These are phyloP conservation scores for Drosophila asahinai DNA, from an alignment of 1,140 invertebrate genomes.

Conservation along the genomic window DNA sequence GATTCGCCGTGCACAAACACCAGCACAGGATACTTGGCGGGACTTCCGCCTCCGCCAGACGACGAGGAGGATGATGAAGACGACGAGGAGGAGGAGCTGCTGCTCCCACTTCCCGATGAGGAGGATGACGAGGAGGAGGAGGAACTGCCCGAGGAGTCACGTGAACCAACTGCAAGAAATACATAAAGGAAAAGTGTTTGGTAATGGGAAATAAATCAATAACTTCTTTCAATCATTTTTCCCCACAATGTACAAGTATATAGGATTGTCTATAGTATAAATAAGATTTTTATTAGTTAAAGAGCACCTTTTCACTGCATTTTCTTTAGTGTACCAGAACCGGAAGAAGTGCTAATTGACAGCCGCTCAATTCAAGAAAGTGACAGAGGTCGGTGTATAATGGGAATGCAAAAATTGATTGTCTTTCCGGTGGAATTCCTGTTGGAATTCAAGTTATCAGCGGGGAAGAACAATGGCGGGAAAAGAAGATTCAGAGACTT, in stretches of 20 bases:
- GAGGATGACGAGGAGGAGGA: slow-evolving; percentile 41
- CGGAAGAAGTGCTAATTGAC: slow-evolving; percentile 45
- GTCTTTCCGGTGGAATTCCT: slow-evolving; percentile 31
- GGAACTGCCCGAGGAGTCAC: slow-evolving; percentile 86
- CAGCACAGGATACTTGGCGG: slow-evolving; percentile 92
- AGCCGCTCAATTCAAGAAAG: slow-evolving; percentile 50
- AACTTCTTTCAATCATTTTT: no score
- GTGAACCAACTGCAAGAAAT: slow-evolving; percentile 88
- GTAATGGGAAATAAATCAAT: no score
- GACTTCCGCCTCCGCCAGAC: slow-evolving; percentile 36
- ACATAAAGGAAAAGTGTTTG: background rate
- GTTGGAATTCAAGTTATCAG: slow-evolving; percentile 16
- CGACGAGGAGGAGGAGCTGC: slow-evolving; percentile 39
- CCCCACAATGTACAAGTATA: no score
- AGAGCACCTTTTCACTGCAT: background rate
- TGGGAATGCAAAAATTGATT: slow-evolving; percentile 49
- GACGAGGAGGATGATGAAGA: slow-evolving; percentile 51
- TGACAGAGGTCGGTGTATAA: slow-evolving; percentile 16
- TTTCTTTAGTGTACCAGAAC: slow-evolving; percentile 3
- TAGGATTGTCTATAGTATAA: no score
- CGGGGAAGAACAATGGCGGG: slow-evolving; percentile 1
- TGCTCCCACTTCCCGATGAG: slow-evolving; percentile 28
- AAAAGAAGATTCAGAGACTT: background rate
- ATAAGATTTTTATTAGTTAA: background rate
- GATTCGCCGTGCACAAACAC: slow-evolving; percentile 98